phyloP scores from a whole-genome alignment of 2,888 invertebrate genomes.

The Drosophila gaucha region DNA sequence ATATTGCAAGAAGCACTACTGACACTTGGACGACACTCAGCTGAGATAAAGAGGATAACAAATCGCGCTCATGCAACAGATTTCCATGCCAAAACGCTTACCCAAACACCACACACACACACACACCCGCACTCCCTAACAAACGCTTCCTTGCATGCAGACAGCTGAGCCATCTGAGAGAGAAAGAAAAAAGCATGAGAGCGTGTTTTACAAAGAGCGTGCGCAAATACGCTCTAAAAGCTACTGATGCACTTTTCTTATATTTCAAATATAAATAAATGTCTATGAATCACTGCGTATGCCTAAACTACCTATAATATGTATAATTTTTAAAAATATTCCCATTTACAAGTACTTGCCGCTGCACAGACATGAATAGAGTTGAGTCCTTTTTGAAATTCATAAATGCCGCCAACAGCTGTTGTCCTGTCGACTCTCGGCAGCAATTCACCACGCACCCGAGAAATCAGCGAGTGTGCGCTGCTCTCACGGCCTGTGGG shows the following conservation, averaged over 20 bases:
- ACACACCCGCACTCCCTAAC: not conserved
- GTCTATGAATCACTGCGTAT: fast-evolving
- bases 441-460: conserved; percentile 57
- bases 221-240: conserved; percentile 51
- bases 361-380: not conserved
- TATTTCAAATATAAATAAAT: not conserved
- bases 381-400: conserved; percentile 27
- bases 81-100: conserved; percentile 66
- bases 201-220: conserved; percentile 31
- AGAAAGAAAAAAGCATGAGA: conserved; percentile 8
- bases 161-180: conserved; percentile 58
- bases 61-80: conserved; percentile 79
- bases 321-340: not conserved
- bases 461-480: conserved; percentile 64
- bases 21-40: conserved; percentile 78
- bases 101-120: conserved; percentile 19
- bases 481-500: conserved; percentile 41
- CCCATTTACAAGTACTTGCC: not conserved
- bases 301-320: not conserved
- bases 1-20: conserved; percentile 74
- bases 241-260: not conserved
- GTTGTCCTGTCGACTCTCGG: conserved; percentile 45
- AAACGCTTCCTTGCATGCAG: conserved; percentile 17
- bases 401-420: conserved; percentile 61
- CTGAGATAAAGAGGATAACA: conserved; percentile 80